Base-by-base conservation (phyloP, 2,888 invertebrate genomes). In the Empis livida region DNA sequence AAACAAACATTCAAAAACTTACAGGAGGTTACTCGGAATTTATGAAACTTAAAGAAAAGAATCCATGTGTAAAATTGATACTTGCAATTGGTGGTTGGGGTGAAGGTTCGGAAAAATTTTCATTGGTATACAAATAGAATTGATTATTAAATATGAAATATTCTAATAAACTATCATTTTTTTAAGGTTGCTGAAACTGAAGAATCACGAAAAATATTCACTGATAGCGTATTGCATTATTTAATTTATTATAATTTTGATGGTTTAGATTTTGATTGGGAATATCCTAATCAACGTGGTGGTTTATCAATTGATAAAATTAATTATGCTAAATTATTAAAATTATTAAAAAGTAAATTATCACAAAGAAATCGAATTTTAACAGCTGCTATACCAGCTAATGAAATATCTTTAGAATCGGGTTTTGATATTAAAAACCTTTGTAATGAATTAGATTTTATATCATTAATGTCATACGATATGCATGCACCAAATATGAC, bases 401-500 rank as follows among this genome's bases (percentile, higher is more conserved):
- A 67, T 6, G 57, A 60, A 13, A 49, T 53, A 10, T 58, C 63
- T 8, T 54, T 61, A 4, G 62, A 65, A 44, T 49, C 53, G 1
- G 70, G 68, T 14, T 76, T 75, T 53, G 65, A 73, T 45, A 59
- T 73, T 9, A 51, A 57, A 8, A 56, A 53, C 44, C 63, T 76
- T 32, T 59, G 64, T 15, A 52, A 63, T 62, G 68, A 59, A 55
- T 61, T 74, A 2, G 74, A 74, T 56, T 66, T 67, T 48, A 64
- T 74, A 16, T 65, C 71, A 44, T 53, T 75, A 32, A 74, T 76
- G 75, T 65, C 71, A 8, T 76, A 74, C 55, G 75, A 76, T 57
- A 68, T 71, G 45, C 67, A 69, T 50, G 35, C 46, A 3, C 40
- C 38, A n/a, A 49, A 56, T 45, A 55, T 57, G 17, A 70, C 72